Conservation (phyloP, 2,888 invertebrate genomes). For the Orthonevra nobilis region DNA sequence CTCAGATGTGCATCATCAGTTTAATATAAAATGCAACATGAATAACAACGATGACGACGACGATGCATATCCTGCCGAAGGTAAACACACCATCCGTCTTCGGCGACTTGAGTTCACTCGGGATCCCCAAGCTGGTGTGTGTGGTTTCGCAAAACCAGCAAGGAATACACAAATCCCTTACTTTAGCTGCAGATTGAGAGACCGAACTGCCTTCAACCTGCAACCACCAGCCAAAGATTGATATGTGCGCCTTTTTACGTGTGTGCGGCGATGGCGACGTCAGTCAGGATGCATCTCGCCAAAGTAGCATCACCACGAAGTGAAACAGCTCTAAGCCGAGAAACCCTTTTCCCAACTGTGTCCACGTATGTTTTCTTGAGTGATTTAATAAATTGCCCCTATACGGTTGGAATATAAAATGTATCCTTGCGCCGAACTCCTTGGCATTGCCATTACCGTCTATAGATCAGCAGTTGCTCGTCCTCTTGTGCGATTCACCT, state of each 20-base stretch:
- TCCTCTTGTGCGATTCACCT: slow-evolving; percentile 44
- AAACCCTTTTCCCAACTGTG: slow-evolving; percentile 64
- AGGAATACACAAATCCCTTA: slow-evolving; percentile 56
- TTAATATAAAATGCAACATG: slow-evolving; percentile 67
- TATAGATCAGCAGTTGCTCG: slow-evolving; percentile 29
- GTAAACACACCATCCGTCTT: slow-evolving; percentile 68
- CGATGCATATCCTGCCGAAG: slow-evolving; percentile 63
- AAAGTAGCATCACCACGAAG: slow-evolving; percentile 30
- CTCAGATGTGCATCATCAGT: slow-evolving; percentile 52
- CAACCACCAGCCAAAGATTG: slow-evolving; percentile 37
- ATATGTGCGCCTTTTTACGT: slow-evolving; percentile 25
- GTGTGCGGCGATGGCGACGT: not conserved
- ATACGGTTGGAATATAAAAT: slow-evolving; percentile 69
- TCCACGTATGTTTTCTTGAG: slow-evolving; percentile 70
- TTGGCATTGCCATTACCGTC: slow-evolving; percentile 47
- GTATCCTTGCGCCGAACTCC: slow-evolving; percentile 34
- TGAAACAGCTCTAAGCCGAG: slow-evolving; percentile 47
- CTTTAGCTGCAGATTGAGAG: slow-evolving; percentile 37
- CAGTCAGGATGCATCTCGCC: slow-evolving; percentile 54
- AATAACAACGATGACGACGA: slow-evolving; percentile 63
- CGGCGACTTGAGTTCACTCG: slow-evolving; percentile 54
- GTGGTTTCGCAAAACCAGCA: slow-evolving; percentile 20
- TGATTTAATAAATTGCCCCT: slow-evolving; percentile 70
- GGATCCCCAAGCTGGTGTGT: slow-evolving; percentile 9
- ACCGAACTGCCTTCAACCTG: slow-evolving; percentile 40